Conservation (phyloP, 1,140 invertebrate species). For the Euura saliciscinereae region DNA sequence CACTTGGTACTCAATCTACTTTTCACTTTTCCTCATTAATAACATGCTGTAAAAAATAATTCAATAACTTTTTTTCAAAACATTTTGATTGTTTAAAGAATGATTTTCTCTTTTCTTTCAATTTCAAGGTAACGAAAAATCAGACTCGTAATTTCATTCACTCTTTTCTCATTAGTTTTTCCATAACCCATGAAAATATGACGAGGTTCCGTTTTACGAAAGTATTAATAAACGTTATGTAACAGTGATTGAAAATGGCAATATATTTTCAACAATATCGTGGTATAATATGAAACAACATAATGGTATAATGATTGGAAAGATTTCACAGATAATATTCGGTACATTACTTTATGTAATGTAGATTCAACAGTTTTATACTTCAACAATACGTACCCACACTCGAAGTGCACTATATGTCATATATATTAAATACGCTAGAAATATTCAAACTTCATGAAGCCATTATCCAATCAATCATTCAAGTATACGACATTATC, state of each 20-base stretch:
- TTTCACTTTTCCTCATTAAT: too few relatives aligned
- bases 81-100: too few relatives aligned
- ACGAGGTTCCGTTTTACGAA: neutral
- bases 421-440: too few relatives aligned
- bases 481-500: too few relatives aligned
- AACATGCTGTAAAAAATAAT: too few relatives aligned
- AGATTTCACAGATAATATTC: neutral
- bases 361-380: neutral
- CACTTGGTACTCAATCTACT: too few relatives aligned
- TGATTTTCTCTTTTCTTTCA: too few relatives aligned
- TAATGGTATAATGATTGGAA: neutral
- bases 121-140: too few relatives aligned
- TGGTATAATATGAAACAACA: slow-evolving; percentile 1
- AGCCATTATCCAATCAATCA: too few relatives aligned
- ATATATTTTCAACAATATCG: slow-evolving; percentile 6
- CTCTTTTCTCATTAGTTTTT: too few relatives aligned
- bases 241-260: slow-evolving; percentile 5
- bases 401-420: neutral
- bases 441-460: neutral
- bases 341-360: neutral
- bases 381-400: neutral
- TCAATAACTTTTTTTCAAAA: too few relatives aligned
- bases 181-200: neutral
- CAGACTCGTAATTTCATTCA: too few relatives aligned
- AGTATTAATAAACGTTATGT: neutral